These are phyloP conservation scores for Stenoptilia bipunctidactyla DNA, from an alignment of 2,888 invertebrate genomes.

Conservation along the genomic window DNA sequence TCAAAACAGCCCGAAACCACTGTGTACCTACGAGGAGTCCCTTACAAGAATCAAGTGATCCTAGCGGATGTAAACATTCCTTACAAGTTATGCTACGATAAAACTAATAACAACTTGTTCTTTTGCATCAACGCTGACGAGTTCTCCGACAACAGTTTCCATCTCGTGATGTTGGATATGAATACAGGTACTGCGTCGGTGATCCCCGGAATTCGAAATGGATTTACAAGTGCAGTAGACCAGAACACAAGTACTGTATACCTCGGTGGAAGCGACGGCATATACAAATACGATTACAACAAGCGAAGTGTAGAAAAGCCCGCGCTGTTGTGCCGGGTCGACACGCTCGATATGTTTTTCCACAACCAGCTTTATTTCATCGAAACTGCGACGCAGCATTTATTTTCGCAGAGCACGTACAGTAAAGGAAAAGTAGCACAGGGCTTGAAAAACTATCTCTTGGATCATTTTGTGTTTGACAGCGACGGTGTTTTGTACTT, in stretches of 20 bases:
- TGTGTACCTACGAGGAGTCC: constrained; percentile 20
- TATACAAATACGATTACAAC: constrained; percentile 32
- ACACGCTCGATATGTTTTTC: constrained; percentile 41
- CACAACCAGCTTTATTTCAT: constrained; percentile 33
- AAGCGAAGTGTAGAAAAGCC: constrained; percentile 26
- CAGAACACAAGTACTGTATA: constrained; percentile 28
- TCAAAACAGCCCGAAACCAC: constrained; percentile 6
- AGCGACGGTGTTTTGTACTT: constrained; percentile 27
- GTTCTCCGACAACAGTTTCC: constrained; percentile 43
- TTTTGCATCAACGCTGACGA: constrained; percentile 48
- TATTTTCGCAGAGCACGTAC: constrained; percentile 23
- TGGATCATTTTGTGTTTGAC: constrained; percentile 36
- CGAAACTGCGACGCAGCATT: constrained; percentile 33
- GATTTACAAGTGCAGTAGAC: constrained; percentile 43
- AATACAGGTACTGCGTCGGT: constrained; percentile 24
- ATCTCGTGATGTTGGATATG: constrained; percentile 34
- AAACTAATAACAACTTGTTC: constrained; percentile 28
- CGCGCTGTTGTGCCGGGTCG: constrained; percentile 25
- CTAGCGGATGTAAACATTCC: constrained; percentile 40
- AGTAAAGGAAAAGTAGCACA: constrained; percentile 19
- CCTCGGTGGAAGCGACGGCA: constrained; percentile 44
- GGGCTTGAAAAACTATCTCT: constrained; percentile 25
- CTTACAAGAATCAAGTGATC: constrained; percentile 28
- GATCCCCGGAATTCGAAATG: constrained; percentile 38
- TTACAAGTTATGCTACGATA: constrained; percentile 36